A percentile compares a stretch with the other conserved stretches of the same genome.
Conservation (phyloP, 2,113 vertebrate genomes). For the Nothocercus nigrocapillus region DNA sequence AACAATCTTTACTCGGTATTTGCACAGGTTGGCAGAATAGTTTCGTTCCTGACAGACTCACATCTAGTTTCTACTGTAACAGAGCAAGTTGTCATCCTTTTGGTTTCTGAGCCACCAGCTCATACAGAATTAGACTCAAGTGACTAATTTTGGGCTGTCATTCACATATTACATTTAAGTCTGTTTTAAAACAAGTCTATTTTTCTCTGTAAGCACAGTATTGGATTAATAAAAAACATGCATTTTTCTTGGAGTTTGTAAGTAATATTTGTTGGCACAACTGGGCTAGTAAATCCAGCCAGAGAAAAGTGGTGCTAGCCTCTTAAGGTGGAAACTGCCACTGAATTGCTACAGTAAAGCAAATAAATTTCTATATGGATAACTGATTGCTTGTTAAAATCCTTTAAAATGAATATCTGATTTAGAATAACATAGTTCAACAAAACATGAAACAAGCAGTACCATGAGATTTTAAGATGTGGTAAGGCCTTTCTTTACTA, state of each 20-base stretch:
- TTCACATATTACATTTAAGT: not conserved
- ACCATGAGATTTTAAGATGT: not conserved
- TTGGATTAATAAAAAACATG: not conserved
- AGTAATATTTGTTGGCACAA: not conserved
- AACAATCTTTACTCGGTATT: not conserved
- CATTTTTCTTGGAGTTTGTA: not conserved
- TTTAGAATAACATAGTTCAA: not conserved
- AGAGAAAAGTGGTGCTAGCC: not conserved
- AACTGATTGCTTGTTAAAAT: not conserved
- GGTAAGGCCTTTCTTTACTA: not conserved
- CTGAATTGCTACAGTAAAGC: not conserved
- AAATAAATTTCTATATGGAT: not conserved
- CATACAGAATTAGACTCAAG: not conserved
- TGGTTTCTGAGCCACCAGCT: not conserved
- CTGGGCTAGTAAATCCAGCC: not conserved
- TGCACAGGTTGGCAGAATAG: not conserved
- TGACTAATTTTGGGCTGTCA: not conserved
- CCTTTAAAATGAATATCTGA: not conserved
- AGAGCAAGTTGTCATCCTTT: not conserved
- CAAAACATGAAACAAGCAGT: not conserved
- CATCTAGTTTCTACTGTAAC: not conserved
- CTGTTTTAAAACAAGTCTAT: not conserved
- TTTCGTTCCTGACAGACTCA: not conserved
- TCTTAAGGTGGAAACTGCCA: not conserved
- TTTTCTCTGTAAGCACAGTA: not conserved